Evolutionary conservation across 2,888 invertebrate species (phyloP).

Genomic region (Netelia virgata): DNA sequence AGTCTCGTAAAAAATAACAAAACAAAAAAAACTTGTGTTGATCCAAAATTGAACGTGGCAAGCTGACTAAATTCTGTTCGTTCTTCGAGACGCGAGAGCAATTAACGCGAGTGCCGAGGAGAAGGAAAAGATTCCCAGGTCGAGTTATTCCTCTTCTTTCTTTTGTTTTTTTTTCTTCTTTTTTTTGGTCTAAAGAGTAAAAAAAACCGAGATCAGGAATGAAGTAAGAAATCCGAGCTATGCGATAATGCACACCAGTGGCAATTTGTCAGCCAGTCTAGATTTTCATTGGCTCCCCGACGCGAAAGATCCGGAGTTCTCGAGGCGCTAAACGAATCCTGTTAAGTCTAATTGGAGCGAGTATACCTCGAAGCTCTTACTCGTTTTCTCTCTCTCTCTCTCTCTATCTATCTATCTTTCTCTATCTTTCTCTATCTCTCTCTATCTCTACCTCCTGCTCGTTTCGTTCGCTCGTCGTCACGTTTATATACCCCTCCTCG

Average conservation of each 20-base stretch:
- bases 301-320: conserved; percentile 57
- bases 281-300: conserved; percentile 64
- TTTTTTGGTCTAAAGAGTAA: background rate
- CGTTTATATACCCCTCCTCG: conserved; percentile 41
- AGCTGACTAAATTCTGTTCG: no score
- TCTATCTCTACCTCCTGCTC: conserved; percentile 20
- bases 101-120: no score
- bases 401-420: conserved; percentile 41
- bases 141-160: no score
- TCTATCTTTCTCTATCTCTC: conserved; percentile 16
- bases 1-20: no score
- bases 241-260: conserved; percentile 57
- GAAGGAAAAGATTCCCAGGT: no score
- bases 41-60: no score
- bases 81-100: no score
- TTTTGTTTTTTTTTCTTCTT: no score
- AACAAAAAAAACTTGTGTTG: no score
- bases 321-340: conserved; percentile 69
- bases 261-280: conserved; percentile 64
- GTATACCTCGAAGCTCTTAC: conserved; percentile 55
- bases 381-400: conserved; percentile 56
- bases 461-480: conserved; percentile 32
- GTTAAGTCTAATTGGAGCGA: conserved; percentile 68
- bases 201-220: background rate
- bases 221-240: conserved; percentile 35